phyloP scores from a whole-genome alignment of 2,888 invertebrate genomes.

The Ptilodon capucinus region DNA sequence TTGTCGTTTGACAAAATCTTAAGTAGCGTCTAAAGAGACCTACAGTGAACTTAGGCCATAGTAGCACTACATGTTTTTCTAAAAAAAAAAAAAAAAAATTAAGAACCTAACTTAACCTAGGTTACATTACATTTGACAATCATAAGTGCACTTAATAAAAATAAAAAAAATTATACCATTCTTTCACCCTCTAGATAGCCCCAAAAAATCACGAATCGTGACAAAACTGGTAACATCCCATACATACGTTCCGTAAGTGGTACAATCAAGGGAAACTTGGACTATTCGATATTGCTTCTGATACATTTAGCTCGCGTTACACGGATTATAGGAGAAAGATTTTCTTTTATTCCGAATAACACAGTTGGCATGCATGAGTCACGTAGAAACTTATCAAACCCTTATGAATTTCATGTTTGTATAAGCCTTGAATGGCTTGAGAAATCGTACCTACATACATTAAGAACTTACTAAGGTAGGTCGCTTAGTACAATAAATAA shows the following conservation, averaged over 20 bases:
- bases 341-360: not conserved
- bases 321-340: not conserved
- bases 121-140: too few relatives aligned
- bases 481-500: too few relatives aligned
- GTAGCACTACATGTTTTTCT: too few relatives aligned
- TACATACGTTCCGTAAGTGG: conserved; percentile 30
- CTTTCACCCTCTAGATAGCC: conserved; percentile 6
- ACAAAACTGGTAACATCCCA: conserved; percentile 31
- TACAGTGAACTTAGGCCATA: too few relatives aligned
- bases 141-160: too few relatives aligned
- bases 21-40: conserved; percentile 2
- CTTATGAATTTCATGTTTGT: not conserved
- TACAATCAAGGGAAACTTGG: conserved; percentile 16
- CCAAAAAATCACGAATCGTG: conserved; percentile 33
- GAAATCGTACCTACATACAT: too few relatives aligned
- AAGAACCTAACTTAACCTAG: too few relatives aligned
- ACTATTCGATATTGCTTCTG: conserved; percentile 21
- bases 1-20: not conserved
- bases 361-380: not conserved
- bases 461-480: too few relatives aligned
- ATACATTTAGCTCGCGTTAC: conserved; percentile 12
- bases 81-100: too few relatives aligned
- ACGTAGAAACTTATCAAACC: not conserved
- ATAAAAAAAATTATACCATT: conserved; percentile 2
- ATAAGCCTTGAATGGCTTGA: too few relatives aligned